Evolutionary conservation across 2,888 invertebrate species (phyloP).

Genomic region (Chrysina gloriosa): DNA sequence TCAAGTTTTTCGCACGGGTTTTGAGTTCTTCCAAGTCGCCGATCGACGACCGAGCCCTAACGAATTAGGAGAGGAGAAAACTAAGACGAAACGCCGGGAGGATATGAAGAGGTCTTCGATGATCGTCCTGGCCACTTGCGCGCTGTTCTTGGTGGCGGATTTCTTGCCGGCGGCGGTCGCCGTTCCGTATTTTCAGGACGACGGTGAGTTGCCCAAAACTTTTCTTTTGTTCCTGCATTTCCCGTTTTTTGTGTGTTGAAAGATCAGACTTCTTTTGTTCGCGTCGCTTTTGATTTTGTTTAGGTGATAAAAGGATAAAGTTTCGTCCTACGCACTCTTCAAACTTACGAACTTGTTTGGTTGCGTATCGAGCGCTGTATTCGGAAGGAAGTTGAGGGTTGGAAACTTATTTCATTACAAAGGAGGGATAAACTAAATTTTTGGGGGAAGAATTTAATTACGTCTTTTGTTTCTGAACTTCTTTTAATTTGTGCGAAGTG

Average conservation of each 20-base stretch:
- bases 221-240: conserved; percentile 15
- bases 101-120: conserved; percentile 61
- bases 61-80: not conserved
- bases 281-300: not conserved
- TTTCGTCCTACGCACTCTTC: too few relatives aligned
- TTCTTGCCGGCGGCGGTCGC: conserved; percentile 56
- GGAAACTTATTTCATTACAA: too few relatives aligned
- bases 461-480: too few relatives aligned
- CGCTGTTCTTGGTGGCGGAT: conserved; percentile 58
- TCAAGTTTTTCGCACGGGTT: not conserved
- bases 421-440: too few relatives aligned
- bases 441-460: too few relatives aligned
- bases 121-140: conserved; percentile 59
- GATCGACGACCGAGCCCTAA: conserved; percentile 13
- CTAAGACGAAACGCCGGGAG: conserved; percentile 16
- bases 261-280: not conserved
- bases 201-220: conserved; percentile 57
- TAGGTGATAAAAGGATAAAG: too few relatives aligned
- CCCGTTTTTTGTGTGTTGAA: not conserved
- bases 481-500: too few relatives aligned
- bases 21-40: not conserved
- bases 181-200: conserved; percentile 59
- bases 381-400: too few relatives aligned
- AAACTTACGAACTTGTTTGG: too few relatives aligned
- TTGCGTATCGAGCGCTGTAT: too few relatives aligned